Conservation (phyloP, 2,888 invertebrate species). For the Eupeodes latifasciatus region DNA sequence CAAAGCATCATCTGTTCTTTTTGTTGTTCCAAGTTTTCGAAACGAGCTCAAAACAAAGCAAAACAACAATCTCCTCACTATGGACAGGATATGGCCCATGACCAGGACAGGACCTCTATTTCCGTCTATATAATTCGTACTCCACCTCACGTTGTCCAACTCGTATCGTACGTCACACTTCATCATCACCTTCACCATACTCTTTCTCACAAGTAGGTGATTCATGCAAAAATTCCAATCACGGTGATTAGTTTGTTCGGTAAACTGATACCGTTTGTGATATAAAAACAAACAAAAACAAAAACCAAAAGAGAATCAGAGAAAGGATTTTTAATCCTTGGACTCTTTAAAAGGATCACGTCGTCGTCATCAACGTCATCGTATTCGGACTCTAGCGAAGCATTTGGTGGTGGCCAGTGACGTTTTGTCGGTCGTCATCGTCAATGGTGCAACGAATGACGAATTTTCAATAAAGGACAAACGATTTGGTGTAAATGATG, state of each 20-base stretch:
- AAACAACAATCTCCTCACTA: conserved; percentile 35
- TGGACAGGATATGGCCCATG: neutral
- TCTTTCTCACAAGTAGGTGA: conserved; percentile 45
- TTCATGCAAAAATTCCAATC: conserved; percentile 74
- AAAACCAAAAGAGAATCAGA: neutral
- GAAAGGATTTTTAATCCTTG: conserved; percentile 54
- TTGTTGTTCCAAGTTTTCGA: conserved; percentile 2
- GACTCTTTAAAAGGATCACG: conserved; percentile 68
- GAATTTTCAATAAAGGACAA: conserved; percentile 51
- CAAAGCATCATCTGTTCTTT: conserved; percentile 4
- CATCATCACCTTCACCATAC: conserved; percentile 4
- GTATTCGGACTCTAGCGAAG: too few relatives aligned
- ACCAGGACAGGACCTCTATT: neutral
- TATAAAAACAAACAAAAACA: neutral
- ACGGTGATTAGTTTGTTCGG: conserved; percentile 67
- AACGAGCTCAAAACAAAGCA: conserved; percentile 18
- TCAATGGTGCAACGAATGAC: conserved; percentile 32
- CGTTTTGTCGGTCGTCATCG: neutral
- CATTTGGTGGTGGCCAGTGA: too few relatives aligned
- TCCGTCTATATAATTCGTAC: neutral
- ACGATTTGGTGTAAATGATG: conserved; percentile 65
- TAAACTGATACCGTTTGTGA: conserved; percentile 17
- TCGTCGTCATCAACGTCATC: neutral
- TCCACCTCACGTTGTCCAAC: neutral
- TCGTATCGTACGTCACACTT: neutral